phyloP scores from a whole-genome alignment of 2,888 invertebrate species.

The Busseola fusca region DNA sequence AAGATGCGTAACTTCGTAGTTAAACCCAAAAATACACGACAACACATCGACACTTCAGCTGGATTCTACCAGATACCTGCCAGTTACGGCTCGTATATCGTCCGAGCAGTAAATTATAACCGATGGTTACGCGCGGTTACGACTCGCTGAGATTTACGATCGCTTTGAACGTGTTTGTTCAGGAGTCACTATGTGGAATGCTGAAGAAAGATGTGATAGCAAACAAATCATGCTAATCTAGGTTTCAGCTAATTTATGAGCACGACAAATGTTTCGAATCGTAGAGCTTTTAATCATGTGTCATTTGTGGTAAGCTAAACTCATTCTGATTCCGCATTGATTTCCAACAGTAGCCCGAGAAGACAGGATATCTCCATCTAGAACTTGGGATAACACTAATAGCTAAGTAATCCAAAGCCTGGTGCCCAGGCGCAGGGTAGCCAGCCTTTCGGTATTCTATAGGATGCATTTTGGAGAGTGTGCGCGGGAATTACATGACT shows the following conservation, averaged over 20 bases:
- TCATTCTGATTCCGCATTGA: background rate
- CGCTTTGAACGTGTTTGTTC: conserved; percentile 41
- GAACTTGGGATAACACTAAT: background rate
- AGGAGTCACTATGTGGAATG: conserved; percentile 20
- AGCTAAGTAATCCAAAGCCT: background rate
- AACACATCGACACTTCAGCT: conserved; percentile 31
- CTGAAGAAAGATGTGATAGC: conserved; percentile 19
- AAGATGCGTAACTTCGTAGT: background rate
- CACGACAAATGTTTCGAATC: conserved; percentile 13
- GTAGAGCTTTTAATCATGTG: conserved; percentile 1
- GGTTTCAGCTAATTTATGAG: conserved; percentile 32
- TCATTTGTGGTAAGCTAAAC: conserved; percentile 15
- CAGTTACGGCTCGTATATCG: conserved; percentile 26
- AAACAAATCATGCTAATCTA: conserved; percentile 39
- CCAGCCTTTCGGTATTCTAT: too few species aligned
- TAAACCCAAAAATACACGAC: conserved; percentile 19
- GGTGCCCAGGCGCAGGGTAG: too few species aligned
- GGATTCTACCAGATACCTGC: conserved; percentile 18
- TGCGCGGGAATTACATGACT: too few species aligned
- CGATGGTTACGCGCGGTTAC: conserved; percentile 36
- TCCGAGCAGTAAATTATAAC: conserved; percentile 42
- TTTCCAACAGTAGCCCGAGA: background rate
- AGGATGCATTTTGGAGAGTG: too few species aligned
- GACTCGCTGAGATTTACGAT: conserved; percentile 41
- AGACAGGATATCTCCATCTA: background rate